These are phyloP conservation scores for Phyllostomus hastatus DNA, from an alignment of 2,113 vertebrate genomes.

Conservation along the genomic window DNA sequence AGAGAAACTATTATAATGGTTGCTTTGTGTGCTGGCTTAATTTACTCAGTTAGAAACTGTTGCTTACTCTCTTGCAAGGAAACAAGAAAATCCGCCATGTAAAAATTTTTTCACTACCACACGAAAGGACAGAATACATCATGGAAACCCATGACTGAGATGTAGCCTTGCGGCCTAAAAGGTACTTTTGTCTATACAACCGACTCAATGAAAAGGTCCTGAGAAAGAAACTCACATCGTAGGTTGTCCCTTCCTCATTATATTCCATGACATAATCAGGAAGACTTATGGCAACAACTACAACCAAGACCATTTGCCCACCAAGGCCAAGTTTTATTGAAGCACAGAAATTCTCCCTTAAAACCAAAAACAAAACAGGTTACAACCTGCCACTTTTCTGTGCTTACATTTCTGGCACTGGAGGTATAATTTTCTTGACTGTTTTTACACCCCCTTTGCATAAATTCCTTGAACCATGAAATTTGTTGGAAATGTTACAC, in stretches of 20 bases:
- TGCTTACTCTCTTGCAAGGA: neutral
- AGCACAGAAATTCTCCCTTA: neutral
- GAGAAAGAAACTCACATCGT: neutral
- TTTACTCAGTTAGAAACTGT: neutral
- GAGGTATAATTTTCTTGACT: neutral
- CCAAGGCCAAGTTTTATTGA: neutral
- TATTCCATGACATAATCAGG: neutral
- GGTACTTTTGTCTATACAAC: neutral
- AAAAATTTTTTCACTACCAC: neutral
- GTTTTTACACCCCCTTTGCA: neutral
- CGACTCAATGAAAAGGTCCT: neutral
- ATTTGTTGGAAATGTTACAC: neutral
- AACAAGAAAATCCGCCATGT: neutral
- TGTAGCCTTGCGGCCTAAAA: neutral
- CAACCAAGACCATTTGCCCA: neutral
- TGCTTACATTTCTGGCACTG: neutral
- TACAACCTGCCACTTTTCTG: neutral
- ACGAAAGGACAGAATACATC: neutral
- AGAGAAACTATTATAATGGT: neutral
- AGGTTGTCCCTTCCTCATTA: neutral
- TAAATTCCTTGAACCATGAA: neutral
- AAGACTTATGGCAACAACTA: neutral
- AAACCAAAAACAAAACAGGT: neutral
- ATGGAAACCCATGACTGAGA: neutral
- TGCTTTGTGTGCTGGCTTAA: constrained; percentile 23